Conservation (phyloP, 1,140 invertebrate species). For the Liolophura sinensis region DNA sequence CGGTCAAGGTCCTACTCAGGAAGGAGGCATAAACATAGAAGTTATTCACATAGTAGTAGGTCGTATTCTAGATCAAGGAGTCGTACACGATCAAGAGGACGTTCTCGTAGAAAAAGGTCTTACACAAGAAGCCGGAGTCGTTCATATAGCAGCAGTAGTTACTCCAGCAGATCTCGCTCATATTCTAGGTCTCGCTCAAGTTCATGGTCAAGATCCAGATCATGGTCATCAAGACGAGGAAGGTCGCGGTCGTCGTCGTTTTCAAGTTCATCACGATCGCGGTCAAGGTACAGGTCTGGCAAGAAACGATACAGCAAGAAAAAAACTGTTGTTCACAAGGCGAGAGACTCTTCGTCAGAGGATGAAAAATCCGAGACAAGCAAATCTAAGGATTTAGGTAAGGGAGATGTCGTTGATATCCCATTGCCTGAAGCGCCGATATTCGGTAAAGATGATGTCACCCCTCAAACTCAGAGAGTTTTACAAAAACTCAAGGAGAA, state of each 20-base stretch:
- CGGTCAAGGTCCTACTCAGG: slow-evolving; percentile 35
- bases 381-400: slow-evolving; percentile 19
- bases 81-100: slow-evolving; percentile 28
- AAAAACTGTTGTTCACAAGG: slow-evolving; percentile 7
- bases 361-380: slow-evolving; percentile 13
- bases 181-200: slow-evolving; percentile 32
- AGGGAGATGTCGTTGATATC: slow-evolving; percentile 15
- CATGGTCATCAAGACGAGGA: slow-evolving; percentile 3
- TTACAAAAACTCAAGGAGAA: too few species aligned
- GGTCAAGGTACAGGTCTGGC: background rate
- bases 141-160: slow-evolving; percentile 30
- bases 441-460: slow-evolving; percentile 13
- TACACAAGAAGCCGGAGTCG: slow-evolving; percentile 35
- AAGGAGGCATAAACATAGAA: slow-evolving; percentile 27
- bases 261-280: slow-evolving; percentile 9
- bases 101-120: slow-evolving; percentile 26
- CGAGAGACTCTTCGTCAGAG: slow-evolving; percentile 13
- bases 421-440: slow-evolving; percentile 16
- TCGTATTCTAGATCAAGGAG: slow-evolving; percentile 35
- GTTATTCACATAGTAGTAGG: slow-evolving; percentile 41
- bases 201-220: slow-evolving; percentile 21
- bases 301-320: too few species aligned
- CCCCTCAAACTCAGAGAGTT: background rate
- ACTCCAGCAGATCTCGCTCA: slow-evolving; percentile 24
- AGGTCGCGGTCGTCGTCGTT: slow-evolving; percentile 14